phyloP scores from a whole-genome alignment of 23 tunicate species.

The Styela plicata region DNA sequence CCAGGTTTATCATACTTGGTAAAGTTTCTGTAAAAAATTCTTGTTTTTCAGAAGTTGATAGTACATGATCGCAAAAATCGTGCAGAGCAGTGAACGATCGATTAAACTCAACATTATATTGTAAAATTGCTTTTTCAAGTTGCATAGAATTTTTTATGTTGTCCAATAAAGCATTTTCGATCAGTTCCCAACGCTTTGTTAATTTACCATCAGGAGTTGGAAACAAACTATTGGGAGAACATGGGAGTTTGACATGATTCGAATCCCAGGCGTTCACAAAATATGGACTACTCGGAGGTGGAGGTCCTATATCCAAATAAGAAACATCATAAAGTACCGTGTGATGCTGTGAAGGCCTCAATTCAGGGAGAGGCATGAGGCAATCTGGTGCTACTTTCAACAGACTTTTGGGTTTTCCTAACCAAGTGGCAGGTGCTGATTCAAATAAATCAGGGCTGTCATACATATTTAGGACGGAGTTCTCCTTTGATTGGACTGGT shows the following conservation, averaged over 20 bases:
- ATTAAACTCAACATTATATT: slow-evolving; percentile 47
- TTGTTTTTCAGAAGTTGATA: slow-evolving; percentile 19
- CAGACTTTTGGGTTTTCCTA: slow-evolving; percentile 27
- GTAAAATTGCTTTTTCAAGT: slow-evolving; percentile 34
- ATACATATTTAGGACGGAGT: not conserved
- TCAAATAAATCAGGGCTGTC: slow-evolving; percentile 16
- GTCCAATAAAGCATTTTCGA: slow-evolving; percentile 42
- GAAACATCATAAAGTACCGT: slow-evolving; percentile 52
- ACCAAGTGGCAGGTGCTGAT: not conserved
- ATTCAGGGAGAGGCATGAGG: slow-evolving; percentile 21
- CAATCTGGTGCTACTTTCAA: slow-evolving; percentile 45
- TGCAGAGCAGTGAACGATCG: slow-evolving; percentile 47
- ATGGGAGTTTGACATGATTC: slow-evolving; percentile 77
- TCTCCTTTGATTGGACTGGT: not conserved
- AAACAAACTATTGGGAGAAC: slow-evolving; percentile 62
- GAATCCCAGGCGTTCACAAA: slow-evolving; percentile 74
- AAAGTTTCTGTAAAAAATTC: slow-evolving; percentile 61
- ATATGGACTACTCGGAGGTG: slow-evolving; percentile 34
- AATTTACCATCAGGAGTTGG: slow-evolving; percentile 22
- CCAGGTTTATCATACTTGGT: slow-evolving; percentile 67
- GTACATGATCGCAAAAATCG: slow-evolving; percentile 49
- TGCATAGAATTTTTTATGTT: slow-evolving; percentile 34
- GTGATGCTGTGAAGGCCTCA: slow-evolving; percentile 29
- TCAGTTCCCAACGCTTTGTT: slow-evolving; percentile 60
- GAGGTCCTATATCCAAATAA: slow-evolving; percentile 37